A percentile compares a stretch with the other conserved stretches of the same genome.
phyloP scores from a whole-genome alignment of 2,888 invertebrate species.

The Malachius bipustulatus region DNA sequence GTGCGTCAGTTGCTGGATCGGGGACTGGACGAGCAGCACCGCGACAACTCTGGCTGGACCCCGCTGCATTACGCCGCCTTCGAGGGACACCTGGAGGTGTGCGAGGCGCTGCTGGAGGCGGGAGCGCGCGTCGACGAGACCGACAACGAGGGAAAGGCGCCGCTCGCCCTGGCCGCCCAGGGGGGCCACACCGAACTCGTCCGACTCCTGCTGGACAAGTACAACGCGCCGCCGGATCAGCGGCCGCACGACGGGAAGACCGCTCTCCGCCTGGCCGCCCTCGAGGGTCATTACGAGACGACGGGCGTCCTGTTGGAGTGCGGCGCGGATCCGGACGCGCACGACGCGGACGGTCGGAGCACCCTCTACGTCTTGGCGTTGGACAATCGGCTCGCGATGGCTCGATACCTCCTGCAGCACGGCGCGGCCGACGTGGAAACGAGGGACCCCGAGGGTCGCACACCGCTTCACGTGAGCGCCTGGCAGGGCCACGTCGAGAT shows the following conservation, averaged over 20 bases:
- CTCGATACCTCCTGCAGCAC: conserved; percentile 64
- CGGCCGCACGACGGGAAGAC: conserved; percentile 85
- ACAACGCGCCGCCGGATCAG: conserved; percentile 70
- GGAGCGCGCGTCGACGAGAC: conserved; percentile 81
- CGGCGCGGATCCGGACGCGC: conserved; percentile 75
- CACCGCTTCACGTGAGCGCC: conserved; percentile 78
- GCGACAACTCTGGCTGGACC: conserved; percentile 95
- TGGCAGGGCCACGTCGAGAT: conserved; percentile 94
- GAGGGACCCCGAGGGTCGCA: conserved; percentile 82
- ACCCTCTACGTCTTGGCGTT: conserved; percentile 84
- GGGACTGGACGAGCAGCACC: conserved; percentile 74
- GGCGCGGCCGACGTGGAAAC: conserved; percentile 79
- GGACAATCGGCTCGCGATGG: conserved; percentile 76
- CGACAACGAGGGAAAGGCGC: conserved; percentile 84
- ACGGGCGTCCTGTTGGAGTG: conserved; percentile 56
- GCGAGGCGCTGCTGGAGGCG: conserved; percentile 70
- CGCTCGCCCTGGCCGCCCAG: conserved; percentile 79
- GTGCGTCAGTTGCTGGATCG: conserved; percentile 80
- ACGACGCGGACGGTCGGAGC: conserved; percentile 86
- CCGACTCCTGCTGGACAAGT: conserved; percentile 57
- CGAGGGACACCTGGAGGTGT: conserved; percentile 79
- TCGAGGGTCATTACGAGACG: conserved; percentile 75
- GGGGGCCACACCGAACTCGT: conserved; percentile 66
- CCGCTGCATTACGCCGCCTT: conserved; percentile 93
- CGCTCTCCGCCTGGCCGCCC: conserved; percentile 66